These are phyloP conservation scores for Anoplius nigerrimus DNA, from an alignment of 2,888 invertebrate species.

Conservation along the genomic window DNA sequence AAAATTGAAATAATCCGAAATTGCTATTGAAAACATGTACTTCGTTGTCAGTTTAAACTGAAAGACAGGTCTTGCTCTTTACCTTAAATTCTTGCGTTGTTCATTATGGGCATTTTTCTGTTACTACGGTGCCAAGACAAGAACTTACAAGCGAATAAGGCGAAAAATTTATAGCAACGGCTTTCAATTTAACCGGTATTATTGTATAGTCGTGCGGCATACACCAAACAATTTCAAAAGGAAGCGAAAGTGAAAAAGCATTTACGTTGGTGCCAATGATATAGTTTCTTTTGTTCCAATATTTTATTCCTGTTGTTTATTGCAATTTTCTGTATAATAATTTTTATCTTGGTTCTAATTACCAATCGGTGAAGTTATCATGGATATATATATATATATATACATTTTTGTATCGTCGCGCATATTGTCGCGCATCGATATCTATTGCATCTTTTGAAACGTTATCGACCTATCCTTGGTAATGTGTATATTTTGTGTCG, in stretches of 20 bases:
- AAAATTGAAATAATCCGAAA: neutral
- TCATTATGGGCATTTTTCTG: conserved; percentile 11
- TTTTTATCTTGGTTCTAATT: neutral
- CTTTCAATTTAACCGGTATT: neutral
- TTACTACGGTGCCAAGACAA: conserved; percentile 30
- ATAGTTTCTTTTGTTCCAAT: no score
- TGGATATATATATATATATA: neutral
- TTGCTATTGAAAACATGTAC: neutral
- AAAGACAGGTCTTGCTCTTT: conserved; percentile 13
- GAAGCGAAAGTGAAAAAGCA: conserved; percentile 32
- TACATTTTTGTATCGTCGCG: neutral
- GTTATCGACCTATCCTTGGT: neutral
- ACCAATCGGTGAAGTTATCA: no score
- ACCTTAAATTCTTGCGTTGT: neutral
- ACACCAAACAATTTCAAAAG: conserved; percentile 17
- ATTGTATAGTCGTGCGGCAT: conserved; percentile 9
- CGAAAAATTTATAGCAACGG: conserved; percentile 10
- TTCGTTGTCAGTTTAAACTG: neutral
- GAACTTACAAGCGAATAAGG: conserved; percentile 19
- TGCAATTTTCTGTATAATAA: neutral
- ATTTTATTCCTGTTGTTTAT: neutral
- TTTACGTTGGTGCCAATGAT: conserved; percentile 53
- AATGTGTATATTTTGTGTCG: conserved; percentile 23
- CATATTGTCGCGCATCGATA: no score
- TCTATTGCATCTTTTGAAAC: neutral